Conservation (phyloP, 2,113 vertebrate species). For the Sceloporus tristichus region DNA sequence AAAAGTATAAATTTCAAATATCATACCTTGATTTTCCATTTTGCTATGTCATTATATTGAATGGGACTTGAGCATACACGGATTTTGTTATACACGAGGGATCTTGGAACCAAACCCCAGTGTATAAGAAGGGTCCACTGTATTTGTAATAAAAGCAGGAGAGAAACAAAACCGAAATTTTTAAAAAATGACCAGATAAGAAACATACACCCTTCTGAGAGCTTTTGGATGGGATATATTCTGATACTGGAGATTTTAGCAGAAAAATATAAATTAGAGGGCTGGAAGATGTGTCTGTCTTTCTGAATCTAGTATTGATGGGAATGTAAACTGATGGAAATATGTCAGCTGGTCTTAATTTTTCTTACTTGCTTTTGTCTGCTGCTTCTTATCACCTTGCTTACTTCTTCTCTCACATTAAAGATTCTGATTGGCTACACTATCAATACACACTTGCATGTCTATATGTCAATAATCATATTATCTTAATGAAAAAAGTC, state of each 20-base stretch:
- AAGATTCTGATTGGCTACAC: not conserved
- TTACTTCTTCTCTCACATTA: not conserved
- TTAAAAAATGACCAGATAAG: not conserved
- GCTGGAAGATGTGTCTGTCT: not conserved
- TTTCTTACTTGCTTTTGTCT: not conserved
- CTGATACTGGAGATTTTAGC: not conserved
- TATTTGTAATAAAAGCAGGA: not conserved
- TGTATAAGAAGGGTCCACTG: too few relatives aligned
- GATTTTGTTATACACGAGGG: too few relatives aligned
- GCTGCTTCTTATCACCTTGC: not conserved
- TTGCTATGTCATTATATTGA: too few relatives aligned
- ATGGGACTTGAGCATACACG: too few relatives aligned
- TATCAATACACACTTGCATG: slow-evolving; percentile 1
- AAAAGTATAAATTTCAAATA: too few relatives aligned
- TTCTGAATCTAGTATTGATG: not conserved
- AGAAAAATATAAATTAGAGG: not conserved
- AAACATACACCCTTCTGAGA: too few relatives aligned
- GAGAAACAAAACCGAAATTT: not conserved
- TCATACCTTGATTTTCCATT: too few relatives aligned
- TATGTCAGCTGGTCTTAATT: not conserved
- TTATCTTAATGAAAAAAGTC: not conserved
- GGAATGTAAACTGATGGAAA: not conserved
- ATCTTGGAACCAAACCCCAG: too few relatives aligned
- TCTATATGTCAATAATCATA: not conserved
- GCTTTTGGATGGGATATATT: not conserved